Evolutionary conservation across 2,888 invertebrate species (phyloP), one percentile per base, ranked within the genome.

Genomic region (Macaria notata): DNA sequence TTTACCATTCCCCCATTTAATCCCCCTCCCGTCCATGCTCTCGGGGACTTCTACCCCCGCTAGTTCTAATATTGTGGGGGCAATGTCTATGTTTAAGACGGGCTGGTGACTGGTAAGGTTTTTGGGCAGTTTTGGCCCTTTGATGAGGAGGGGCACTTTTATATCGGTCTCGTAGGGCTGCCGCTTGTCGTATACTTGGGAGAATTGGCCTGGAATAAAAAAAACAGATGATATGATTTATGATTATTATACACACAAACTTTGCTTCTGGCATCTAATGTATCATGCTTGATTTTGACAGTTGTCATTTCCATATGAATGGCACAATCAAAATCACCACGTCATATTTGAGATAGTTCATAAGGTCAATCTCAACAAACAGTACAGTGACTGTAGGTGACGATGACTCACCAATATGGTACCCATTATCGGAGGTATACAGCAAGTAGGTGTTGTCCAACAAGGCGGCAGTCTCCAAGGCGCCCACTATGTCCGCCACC

Each of bases 121-220:
- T 33, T 83, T 83, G 8, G 75, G 71, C 8, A 97, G 84, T 2
- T 91, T 91, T 0, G 98, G 98, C 0, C 97, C 98, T 46, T 94
- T 91, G 3, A 98, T 93, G 47, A 97, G 73, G 4, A 98, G 88
- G 0, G 98, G 98, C 0, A 98, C 95, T 67, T 94, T 93, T 45
- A 98, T 95, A 75, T 98, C 98, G 0, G 96, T 95, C 78, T 98
- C 97, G 82, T 98, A 98, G 0, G 96, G 96, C 72, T 97, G 97
- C 1, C 98, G 92, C 77, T 98, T 98, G 83, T 98, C 98, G 86
- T 94, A 94, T 0, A 97, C 95, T 86, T 97, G 94, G 3, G 96
- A 94, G 84, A 97, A 98, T 87, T 98, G 98, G 8, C 98, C 97
- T 96, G 78, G 19, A 56, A 65, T 9, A 51, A 39, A 31, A 36